phyloP scores from a whole-genome alignment of 2,797 vertebrate genomes.

The Mergus octosetaceus region DNA sequence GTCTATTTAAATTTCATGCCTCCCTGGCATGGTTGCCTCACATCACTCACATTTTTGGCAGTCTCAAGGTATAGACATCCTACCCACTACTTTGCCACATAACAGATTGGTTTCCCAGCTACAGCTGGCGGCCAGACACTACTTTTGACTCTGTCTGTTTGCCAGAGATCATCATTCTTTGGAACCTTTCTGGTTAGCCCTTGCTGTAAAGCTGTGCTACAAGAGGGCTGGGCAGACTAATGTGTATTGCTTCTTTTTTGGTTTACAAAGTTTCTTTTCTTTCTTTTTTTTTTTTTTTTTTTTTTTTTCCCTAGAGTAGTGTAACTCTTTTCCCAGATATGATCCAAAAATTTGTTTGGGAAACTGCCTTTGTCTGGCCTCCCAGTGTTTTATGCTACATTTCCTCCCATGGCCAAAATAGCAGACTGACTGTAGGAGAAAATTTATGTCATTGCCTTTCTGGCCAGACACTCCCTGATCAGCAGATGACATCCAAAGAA shows the following conservation, averaged over 20 bases:
- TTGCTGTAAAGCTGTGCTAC: neutral
- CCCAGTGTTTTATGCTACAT: neutral
- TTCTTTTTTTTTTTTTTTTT: neutral
- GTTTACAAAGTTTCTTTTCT: neutral
- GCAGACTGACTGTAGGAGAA: neutral
- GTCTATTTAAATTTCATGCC: neutral
- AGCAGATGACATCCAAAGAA: neutral
- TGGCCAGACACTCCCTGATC: neutral
- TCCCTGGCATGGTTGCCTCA: neutral
- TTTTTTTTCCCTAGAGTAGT: neutral
- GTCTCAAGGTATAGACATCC: neutral
- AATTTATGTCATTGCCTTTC: neutral
- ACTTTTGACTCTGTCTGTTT: neutral
- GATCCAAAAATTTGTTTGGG: neutral
- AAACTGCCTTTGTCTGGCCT: neutral
- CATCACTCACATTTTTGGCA: neutral
- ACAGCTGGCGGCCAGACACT: neutral
- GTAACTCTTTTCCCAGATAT: neutral
- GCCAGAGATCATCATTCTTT: neutral
- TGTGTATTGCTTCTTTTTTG: neutral
- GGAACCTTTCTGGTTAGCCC: neutral
- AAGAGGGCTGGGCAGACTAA: neutral
- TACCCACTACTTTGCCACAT: neutral
- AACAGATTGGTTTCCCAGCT: neutral
- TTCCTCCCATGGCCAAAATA: neutral